Conservation (phyloP, 2,797 vertebrate species). For the Cyprinella venusta region DNA sequence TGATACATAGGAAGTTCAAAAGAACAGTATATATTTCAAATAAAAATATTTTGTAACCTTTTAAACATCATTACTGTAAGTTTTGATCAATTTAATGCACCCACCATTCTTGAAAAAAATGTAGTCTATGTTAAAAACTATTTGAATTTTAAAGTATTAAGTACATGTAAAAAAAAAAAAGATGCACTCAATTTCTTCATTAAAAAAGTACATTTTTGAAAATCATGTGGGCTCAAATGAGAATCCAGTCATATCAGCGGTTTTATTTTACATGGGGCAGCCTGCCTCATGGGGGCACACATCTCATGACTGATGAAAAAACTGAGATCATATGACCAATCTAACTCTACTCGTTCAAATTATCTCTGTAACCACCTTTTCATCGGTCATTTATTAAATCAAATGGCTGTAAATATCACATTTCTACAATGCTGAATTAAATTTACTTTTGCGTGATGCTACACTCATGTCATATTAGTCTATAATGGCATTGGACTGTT, state of each 20-base stretch:
- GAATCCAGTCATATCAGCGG: background rate
- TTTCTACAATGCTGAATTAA: background rate
- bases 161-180: background rate
- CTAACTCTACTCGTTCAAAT: background rate
- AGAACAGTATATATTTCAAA: no score
- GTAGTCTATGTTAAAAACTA: background rate
- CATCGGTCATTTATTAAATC: background rate
- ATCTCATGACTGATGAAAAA: background rate
- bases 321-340: background rate
- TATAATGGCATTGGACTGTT: background rate
- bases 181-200: background rate
- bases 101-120: no score
- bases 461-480: background rate
- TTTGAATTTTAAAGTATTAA: background rate
- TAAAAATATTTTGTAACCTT: background rate
- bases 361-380: background rate
- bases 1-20: no score
- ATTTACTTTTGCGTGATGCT: background rate
- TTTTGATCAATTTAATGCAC: background rate
- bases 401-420: background rate
- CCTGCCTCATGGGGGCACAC: constrained; percentile 4
- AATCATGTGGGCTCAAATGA: background rate
- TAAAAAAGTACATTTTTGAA: background rate
- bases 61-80: background rate
- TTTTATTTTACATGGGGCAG: constrained; percentile 1